Evolutionary conservation across 2,797 vertebrate species (phyloP).

Genomic region (Hippocampus kuda): DNA sequence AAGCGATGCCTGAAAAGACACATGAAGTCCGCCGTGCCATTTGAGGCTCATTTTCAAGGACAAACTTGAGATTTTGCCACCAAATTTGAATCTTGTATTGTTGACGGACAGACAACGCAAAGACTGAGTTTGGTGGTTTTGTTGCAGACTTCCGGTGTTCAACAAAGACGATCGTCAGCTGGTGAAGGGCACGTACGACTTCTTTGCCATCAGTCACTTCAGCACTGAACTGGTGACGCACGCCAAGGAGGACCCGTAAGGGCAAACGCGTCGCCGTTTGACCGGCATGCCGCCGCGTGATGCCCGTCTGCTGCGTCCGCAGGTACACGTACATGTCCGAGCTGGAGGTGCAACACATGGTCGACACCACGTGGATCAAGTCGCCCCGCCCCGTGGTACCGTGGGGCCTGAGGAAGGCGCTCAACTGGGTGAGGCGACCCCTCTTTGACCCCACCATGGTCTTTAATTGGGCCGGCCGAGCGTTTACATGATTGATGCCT

Average conservation of each 20-base stretch:
- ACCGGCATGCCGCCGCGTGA: not conserved
- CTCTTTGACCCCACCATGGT: too few species aligned
- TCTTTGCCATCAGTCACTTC: conserved; percentile 90
- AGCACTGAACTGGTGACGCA: conserved; percentile 83
- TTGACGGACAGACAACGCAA: not conserved
- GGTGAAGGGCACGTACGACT: conserved; percentile 84
- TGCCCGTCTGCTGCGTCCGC: conserved; percentile 1
- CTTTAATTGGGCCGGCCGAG: too few species aligned
- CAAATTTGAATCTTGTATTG: too few species aligned
- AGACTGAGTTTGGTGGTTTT: not conserved
- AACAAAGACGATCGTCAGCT: conserved; percentile 73
- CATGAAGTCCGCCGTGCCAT: not conserved
- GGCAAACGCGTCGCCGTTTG: not conserved
- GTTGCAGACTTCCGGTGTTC: conserved; percentile 77
- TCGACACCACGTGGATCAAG: conserved; percentile 88
- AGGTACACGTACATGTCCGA: conserved; percentile 73
- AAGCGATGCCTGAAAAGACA: not conserved
- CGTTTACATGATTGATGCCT: too few species aligned
- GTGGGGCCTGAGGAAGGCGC: conserved; percentile 86
- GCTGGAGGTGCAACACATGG: conserved; percentile 82
- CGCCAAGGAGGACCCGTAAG: conserved; percentile 75
- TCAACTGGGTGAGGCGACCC: conserved; percentile 77
- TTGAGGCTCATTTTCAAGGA: too few species aligned
- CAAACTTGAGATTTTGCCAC: too few species aligned
- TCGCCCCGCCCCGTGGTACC: conserved; percentile 83